phyloP scores from a whole-genome alignment of 2,113 vertebrate genomes.

The Campylomormyrus numenius region DNA sequence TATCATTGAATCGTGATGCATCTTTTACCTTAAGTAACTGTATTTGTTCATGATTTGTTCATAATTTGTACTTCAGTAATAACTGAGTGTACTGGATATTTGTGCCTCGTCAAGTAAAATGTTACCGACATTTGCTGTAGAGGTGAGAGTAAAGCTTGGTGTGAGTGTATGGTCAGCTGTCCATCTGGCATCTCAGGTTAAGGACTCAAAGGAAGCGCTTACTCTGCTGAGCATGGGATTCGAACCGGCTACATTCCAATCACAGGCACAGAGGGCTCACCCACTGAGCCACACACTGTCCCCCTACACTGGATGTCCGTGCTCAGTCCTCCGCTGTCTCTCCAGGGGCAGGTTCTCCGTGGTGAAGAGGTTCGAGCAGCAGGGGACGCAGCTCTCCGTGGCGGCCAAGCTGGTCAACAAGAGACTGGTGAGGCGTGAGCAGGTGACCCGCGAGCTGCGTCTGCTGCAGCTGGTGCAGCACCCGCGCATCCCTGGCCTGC shows the following conservation, averaged over 20 bases:
- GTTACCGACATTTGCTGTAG: neutral
- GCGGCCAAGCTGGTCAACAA: slow-evolving; percentile 74
- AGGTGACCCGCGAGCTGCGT: slow-evolving; percentile 72
- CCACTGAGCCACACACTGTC: neutral
- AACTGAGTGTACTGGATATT: too few species aligned
- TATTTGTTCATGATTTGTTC: too few species aligned
- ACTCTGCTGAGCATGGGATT: neutral
- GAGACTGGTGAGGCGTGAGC: slow-evolving; percentile 73
- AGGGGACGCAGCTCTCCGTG: slow-evolving; percentile 64
- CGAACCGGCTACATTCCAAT: neutral
- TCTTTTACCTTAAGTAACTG: too few species aligned
- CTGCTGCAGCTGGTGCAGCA: slow-evolving; percentile 72
- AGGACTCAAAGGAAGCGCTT: neutral
- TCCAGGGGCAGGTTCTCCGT: slow-evolving; percentile 74
- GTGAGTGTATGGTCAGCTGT: neutral
- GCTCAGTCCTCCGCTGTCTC: neutral
- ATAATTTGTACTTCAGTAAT: too few species aligned
- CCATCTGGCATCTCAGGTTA: neutral
- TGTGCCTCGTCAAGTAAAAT: too few species aligned
- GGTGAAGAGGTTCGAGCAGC: slow-evolving; percentile 72
- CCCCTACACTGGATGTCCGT: neutral
- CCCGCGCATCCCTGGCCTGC: slow-evolving; percentile 67
- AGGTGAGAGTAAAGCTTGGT: neutral
- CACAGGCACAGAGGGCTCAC: neutral
- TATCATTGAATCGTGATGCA: too few species aligned